These are phyloP conservation scores for Karalla daura DNA, from an alignment of 2,797 vertebrate genomes.

Conservation along the genomic window DNA sequence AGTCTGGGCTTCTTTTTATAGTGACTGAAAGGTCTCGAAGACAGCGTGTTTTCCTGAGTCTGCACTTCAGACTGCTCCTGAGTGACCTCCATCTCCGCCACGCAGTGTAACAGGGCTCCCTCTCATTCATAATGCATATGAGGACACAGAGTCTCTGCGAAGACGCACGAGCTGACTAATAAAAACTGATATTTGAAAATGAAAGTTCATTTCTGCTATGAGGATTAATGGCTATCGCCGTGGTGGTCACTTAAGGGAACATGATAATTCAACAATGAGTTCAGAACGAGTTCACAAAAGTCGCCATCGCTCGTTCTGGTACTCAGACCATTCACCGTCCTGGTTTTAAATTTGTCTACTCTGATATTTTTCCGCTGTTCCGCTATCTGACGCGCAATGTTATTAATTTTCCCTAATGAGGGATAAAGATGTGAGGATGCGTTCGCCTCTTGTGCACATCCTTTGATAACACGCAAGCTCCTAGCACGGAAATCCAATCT, in stretches of 20 bases:
- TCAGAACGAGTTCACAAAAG: conserved; percentile 1
- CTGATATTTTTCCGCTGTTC: neutral
- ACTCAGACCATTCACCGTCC: neutral
- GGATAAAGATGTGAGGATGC: conserved; percentile 6
- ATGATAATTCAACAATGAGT: conserved; percentile 30
- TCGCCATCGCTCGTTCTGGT: neutral
- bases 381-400: neutral
- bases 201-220: conserved; percentile 42
- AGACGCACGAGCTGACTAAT: conserved; percentile 58
- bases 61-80: conserved; percentile 49
- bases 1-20: conserved; percentile 23
- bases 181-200: conserved; percentile 68
- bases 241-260: conserved; percentile 25
- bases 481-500: conserved; percentile 44
- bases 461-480: conserved; percentile 17
- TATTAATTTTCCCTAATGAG: neutral
- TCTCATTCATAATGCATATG: conserved; percentile 63
- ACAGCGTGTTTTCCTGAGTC: conserved; percentile 56
- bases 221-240: conserved; percentile 37
- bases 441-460: conserved; percentile 23
- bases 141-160: conserved; percentile 31
- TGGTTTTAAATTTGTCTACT: neutral
- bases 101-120: conserved; percentile 15
- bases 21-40: conserved; percentile 47
- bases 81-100: conserved; percentile 43